Conservation (phyloP, 2,888 invertebrate species). For the Oscheius sp. region DNA sequence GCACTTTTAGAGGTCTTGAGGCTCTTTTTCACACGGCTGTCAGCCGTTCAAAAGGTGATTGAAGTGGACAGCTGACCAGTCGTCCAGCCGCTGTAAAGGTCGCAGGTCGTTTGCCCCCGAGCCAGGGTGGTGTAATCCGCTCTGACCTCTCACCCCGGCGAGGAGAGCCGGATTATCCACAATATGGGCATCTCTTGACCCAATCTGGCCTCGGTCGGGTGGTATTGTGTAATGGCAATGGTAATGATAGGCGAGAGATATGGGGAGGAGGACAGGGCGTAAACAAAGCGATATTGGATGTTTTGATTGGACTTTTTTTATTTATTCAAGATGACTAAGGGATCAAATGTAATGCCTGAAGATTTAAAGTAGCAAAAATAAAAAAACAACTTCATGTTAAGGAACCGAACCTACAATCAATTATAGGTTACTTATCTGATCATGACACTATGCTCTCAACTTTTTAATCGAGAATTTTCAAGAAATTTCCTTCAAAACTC, state of each 20-base stretch:
- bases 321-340: too few species aligned
- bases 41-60: neutral
- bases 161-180: constrained; percentile 13
- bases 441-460: too few species aligned
- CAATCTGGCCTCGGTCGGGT: constrained; percentile 18
- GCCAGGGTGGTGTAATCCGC: constrained; percentile 18
- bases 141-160: constrained; percentile 11
- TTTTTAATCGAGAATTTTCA: too few species aligned
- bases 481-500: too few species aligned
- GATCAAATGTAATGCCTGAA: too few species aligned
- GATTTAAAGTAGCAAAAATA: too few species aligned
- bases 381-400: too few species aligned
- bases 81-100: constrained; percentile 25
- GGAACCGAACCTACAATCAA: too few species aligned
- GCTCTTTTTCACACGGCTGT: constrained; percentile 12
- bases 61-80: constrained; percentile 21
- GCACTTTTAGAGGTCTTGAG: neutral
- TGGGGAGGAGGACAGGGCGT: neutral
- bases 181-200: constrained; percentile 30
- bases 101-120: constrained; percentile 12
- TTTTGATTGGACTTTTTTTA: neutral
- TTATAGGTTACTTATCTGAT: too few species aligned
- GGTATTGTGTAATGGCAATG: constrained; percentile 20
- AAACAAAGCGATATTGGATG: constrained; percentile 1
- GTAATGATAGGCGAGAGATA: constrained; percentile 11